Base-by-base conservation (phyloP, 2,888 invertebrate species). In the Malthinus seriepunctatus region DNA sequence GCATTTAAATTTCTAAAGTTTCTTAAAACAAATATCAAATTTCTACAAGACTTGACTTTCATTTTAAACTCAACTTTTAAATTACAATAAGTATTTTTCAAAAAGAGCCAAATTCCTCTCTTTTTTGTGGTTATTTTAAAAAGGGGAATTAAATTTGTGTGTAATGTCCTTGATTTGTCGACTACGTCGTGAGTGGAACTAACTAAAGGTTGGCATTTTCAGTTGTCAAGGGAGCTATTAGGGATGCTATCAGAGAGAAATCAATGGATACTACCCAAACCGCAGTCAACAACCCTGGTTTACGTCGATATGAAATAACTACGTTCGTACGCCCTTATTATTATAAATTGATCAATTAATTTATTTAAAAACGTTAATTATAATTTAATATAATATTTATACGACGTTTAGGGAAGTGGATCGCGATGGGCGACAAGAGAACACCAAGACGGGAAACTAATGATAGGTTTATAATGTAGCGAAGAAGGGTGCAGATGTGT, bases 221-320 rank as follows among this genome's bases (percentile, higher is more conserved):
- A 34, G 46, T 56, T 46, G 56, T 56, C 56, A 44, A 15, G 57
- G 57, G 52, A 51, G 33, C 47, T 34, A 52, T 48, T 15, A 31
- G 37, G 23, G 44, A 37, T 49, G 48, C 32, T 52, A 52, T 57
- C 52, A 12, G 49, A 15, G 49, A 35, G 49, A 42, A 58, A 58
- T 53, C 58, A 58, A 58, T 58, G 52, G 58, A 37, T 32, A 10
- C 38, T 12, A 14, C 32, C 14, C 11, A 47, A 53, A 47, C 38
- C 39, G 47, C 47, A 53, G 47, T 47, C 47, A 47, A 47, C 53
- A 47, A 53, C 38, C 38, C 33, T 9, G 10, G 32, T 47, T 33
- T 35, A 53, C 23, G 23, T 23, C 23, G 23, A 23, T 23, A 23
- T 23, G 23, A 23, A 23, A 23, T 23, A 23, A 23, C 47, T 46